Percentiles rank a stretch among this genome's conserved stretches.
These are phyloP conservation scores for Scaptomyza caliginosa DNA, from an alignment of 2,888 invertebrate genomes.

Conservation along the genomic window DNA sequence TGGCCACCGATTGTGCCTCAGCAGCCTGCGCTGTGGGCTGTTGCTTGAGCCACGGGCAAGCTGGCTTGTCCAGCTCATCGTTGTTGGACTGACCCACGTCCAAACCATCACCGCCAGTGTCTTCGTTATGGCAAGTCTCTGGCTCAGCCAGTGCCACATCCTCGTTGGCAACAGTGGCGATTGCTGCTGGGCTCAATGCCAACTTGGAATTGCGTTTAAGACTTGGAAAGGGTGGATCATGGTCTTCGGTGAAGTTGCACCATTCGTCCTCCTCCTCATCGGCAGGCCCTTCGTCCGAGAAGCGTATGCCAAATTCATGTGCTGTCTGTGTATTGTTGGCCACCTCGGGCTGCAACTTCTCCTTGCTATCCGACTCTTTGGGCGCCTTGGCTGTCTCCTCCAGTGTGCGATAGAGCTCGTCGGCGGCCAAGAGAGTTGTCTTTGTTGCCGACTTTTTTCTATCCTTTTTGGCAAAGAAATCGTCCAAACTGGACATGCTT, in stretches of 20 bases:
- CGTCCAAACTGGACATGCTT: slow-evolving; percentile 60
- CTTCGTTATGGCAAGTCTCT: slow-evolving; percentile 24
- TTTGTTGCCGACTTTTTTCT: slow-evolving; percentile 52
- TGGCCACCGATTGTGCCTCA: not conserved
- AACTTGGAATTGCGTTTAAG: slow-evolving; percentile 25
- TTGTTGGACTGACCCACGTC: slow-evolving; percentile 29
- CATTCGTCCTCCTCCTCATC: slow-evolving; percentile 58
- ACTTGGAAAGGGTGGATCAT: slow-evolving; percentile 37
- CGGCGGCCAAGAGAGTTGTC: slow-evolving; percentile 56
- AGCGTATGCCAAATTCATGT: slow-evolving; percentile 36
- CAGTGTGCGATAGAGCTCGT: slow-evolving; percentile 63
- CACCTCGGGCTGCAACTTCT: slow-evolving; percentile 15
- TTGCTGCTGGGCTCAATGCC: not conserved
- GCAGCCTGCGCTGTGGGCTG: not conserved
- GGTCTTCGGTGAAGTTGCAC: slow-evolving; percentile 61
- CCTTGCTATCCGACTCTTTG: slow-evolving; percentile 17
- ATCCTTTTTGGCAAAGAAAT: slow-evolving; percentile 73
- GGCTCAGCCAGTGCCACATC: not conserved
- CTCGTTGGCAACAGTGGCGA: slow-evolving; percentile 1
- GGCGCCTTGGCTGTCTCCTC: slow-evolving; percentile 47
- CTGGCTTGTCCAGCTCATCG: slow-evolving; percentile 6
- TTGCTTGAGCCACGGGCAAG: slow-evolving; percentile 56
- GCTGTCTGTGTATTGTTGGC: slow-evolving; percentile 4
- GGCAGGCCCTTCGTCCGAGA: slow-evolving; percentile 23
- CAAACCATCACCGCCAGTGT: slow-evolving; percentile 60